A percentile compares a stretch with the other conserved stretches of the same genome.
phyloP scores from a whole-genome alignment of 2,888 invertebrate species.

The Agonopterix arenella region DNA sequence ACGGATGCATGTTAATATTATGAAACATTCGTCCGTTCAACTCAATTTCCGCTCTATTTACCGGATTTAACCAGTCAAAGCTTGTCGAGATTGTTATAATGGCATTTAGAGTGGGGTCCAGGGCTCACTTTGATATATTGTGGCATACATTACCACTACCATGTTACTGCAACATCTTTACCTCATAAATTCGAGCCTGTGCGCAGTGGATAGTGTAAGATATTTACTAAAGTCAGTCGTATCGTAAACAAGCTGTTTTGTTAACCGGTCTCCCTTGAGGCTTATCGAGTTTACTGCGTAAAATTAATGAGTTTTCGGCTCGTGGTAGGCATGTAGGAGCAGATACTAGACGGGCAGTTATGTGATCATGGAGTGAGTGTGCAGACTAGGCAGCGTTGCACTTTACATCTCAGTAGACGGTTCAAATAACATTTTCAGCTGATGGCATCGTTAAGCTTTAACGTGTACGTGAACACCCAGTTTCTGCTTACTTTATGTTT shows the following conservation, averaged over 20 bases:
- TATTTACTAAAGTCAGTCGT: slow-evolving; percentile 5
- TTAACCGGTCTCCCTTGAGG: neutral
- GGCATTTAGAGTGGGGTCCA: slow-evolving; percentile 2
- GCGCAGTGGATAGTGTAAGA: slow-evolving; percentile 8
- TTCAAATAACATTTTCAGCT: slow-evolving; percentile 45
- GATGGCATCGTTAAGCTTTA: slow-evolving; percentile 45
- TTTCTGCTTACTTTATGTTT: slow-evolving; percentile 46
- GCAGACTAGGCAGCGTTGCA: slow-evolving; percentile 21
- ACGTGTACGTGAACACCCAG: slow-evolving; percentile 41
- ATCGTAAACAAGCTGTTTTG: slow-evolving; percentile 6
- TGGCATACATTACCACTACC: neutral
- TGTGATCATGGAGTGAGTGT: slow-evolving; percentile 7
- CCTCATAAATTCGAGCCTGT: slow-evolving; percentile 6
- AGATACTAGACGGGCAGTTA: slow-evolving; percentile 2
- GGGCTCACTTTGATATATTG: slow-evolving; percentile 5
- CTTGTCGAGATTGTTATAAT: slow-evolving; percentile 9
- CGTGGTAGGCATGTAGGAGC: neutral
- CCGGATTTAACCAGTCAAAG: slow-evolving; percentile 5
- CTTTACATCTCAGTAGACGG: slow-evolving; percentile 26
- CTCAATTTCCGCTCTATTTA: slow-evolving; percentile 8
- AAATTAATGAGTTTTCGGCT: neutral
- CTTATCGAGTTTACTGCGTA: slow-evolving; percentile 11
- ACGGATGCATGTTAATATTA: too few relatives aligned
- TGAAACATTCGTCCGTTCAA: slow-evolving; percentile 3
- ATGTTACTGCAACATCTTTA: slow-evolving; percentile 2